Conservation (phyloP, 1,140 invertebrate genomes). For the Chelonus insularis region DNA sequence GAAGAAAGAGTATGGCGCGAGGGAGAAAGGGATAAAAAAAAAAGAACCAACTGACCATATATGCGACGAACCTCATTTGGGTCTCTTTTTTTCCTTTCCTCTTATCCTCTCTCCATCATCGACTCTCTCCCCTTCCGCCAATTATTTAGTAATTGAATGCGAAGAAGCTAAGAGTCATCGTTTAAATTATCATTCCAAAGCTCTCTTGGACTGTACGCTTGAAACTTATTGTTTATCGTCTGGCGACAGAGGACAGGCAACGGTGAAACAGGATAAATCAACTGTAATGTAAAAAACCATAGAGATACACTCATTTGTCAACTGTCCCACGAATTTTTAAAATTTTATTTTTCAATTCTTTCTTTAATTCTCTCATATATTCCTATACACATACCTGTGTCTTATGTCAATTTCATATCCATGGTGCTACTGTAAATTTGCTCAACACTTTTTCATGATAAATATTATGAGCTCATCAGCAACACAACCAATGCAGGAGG, state of each 20-base stretch:
- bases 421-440: too few species aligned
- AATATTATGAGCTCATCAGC: not conserved
- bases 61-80: slow-evolving; percentile 14
- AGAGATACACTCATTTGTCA: slow-evolving; percentile 39
- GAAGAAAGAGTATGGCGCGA: not conserved
- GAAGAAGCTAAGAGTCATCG: slow-evolving; percentile 55
- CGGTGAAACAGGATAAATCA: slow-evolving; percentile 27
- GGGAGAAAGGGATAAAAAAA: slow-evolving; percentile 19
- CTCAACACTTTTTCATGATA: not conserved
- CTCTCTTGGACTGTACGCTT: slow-evolving; percentile 25
- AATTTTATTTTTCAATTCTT: not conserved
- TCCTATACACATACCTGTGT: not conserved
- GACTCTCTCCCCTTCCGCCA: slow-evolving; percentile 40
- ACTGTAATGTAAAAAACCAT: not conserved
- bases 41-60: slow-evolving; percentile 19
- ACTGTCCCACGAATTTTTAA: slow-evolving; percentile 18
- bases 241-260: slow-evolving; percentile 26
- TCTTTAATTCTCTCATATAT: not conserved
- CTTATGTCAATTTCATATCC: not conserved
- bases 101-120: slow-evolving; percentile 14
- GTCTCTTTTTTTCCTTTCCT: slow-evolving; percentile 1
- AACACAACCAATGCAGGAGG: too few species aligned
- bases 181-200: slow-evolving; percentile 55
- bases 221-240: slow-evolving; percentile 48
- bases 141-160: slow-evolving; percentile 60